These are phyloP conservation scores for Onychomys torridus DNA, from an alignment of 2,797 vertebrate genomes.

Conservation along the genomic window DNA sequence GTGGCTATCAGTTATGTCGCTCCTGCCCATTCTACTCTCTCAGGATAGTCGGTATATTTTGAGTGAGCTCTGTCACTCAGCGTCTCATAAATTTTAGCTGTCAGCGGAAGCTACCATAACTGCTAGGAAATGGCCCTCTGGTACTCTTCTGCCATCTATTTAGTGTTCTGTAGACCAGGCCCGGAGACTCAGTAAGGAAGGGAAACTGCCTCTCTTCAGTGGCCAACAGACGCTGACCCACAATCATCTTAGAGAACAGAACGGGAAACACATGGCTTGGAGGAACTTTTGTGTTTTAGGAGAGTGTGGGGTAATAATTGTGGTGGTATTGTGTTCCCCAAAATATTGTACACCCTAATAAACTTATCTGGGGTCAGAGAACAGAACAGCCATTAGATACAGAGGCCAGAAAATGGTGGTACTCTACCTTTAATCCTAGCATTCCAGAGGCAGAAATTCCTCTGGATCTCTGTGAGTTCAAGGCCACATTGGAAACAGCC, in stretches of 20 bases:
- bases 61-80: not conserved
- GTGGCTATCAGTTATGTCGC: not conserved
- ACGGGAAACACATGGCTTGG: not conserved
- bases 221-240: not conserved
- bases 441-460: too few relatives aligned
- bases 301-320: not conserved
- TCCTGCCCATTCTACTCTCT: not conserved
- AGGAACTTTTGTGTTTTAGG: not conserved
- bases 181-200: not conserved
- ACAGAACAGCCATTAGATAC: too few relatives aligned
- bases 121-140: accelerated
- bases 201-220: not conserved
- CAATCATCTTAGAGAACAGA: not conserved
- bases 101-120: not conserved
- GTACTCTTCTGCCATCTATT: not conserved
- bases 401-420: too few relatives aligned
- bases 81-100: not conserved
- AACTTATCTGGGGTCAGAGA: too few relatives aligned
- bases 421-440: too few relatives aligned
- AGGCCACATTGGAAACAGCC: too few relatives aligned
- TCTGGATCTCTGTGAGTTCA: too few relatives aligned
- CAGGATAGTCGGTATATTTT: not conserved
- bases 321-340: too few relatives aligned
- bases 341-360: too few relatives aligned
- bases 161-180: not conserved